Evolutionary conservation across 2,797 vertebrate species (phyloP).

Genomic region (Stomatorhinus walkeri): DNA sequence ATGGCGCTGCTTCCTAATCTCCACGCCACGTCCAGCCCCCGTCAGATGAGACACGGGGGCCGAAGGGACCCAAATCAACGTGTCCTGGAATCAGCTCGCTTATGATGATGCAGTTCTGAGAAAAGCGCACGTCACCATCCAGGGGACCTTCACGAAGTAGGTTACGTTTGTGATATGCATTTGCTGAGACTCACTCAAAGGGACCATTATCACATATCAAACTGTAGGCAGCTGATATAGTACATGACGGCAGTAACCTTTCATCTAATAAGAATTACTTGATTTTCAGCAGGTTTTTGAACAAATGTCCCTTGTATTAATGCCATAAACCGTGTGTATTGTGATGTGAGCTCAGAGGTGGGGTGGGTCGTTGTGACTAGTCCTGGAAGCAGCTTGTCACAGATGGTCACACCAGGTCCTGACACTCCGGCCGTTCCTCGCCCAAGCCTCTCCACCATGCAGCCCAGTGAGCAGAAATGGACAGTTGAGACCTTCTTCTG

Average conservation of each 20-base stretch:
- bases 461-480: neutral
- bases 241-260: neutral
- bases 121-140: neutral
- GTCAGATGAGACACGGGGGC: constrained; percentile 11
- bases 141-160: neutral
- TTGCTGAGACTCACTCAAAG: neutral
- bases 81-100: neutral
- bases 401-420: neutral
- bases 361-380: neutral
- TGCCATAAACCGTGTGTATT: neutral
- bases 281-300: neutral
- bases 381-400: neutral
- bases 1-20: constrained; percentile 21
- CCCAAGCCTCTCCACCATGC: neutral
- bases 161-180: neutral
- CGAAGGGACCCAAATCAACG: neutral
- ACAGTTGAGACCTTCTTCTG: neutral
- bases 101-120: neutral
- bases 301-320: neutral
- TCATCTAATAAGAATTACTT: neutral
- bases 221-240: neutral
- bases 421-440: neutral
- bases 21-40: neutral
- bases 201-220: neutral
- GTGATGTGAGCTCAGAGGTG: neutral